Evolutionary conservation across 1,140 invertebrate species (phyloP).

Genomic region (Sitodiplosis mosellana): DNA sequence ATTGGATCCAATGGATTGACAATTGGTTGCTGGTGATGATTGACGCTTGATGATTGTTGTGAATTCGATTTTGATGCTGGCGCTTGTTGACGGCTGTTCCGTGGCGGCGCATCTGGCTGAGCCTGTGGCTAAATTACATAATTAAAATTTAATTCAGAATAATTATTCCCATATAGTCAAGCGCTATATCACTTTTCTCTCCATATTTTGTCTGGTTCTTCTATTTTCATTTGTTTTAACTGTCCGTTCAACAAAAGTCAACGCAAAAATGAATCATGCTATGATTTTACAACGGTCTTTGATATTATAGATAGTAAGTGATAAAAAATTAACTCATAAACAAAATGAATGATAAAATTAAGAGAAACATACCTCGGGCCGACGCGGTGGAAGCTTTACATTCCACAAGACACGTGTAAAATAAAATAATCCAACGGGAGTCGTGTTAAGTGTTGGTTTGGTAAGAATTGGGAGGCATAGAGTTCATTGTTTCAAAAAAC

Average conservation of each 20-base stretch:
- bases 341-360: conserved; percentile 2
- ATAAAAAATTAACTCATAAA: too few species aligned
- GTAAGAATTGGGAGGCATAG: neutral
- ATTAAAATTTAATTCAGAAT: too few species aligned
- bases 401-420: neutral
- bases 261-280: too few species aligned
- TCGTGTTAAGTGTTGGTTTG: neutral
- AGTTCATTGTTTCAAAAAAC: too few species aligned
- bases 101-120: conserved; percentile 35
- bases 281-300: too few species aligned
- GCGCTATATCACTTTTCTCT: too few species aligned
- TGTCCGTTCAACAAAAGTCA: too few species aligned
- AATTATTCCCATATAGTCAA: too few species aligned
- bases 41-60: conserved; percentile 14
- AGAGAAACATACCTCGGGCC: conserved; percentile 53
- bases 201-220: too few species aligned
- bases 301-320: too few species aligned
- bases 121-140: conserved; percentile 20
- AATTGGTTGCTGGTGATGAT: conserved; percentile 20
- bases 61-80: conserved; percentile 14
- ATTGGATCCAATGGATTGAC: conserved; percentile 32
- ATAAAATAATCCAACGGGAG: neutral
- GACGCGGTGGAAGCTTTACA: conserved; percentile 53
- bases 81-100: conserved; percentile 26
- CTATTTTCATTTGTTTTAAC: too few species aligned